Evolutionary conservation across 1,140 invertebrate species (phyloP).

Genomic region (Globodera ellingtonae): DNA sequence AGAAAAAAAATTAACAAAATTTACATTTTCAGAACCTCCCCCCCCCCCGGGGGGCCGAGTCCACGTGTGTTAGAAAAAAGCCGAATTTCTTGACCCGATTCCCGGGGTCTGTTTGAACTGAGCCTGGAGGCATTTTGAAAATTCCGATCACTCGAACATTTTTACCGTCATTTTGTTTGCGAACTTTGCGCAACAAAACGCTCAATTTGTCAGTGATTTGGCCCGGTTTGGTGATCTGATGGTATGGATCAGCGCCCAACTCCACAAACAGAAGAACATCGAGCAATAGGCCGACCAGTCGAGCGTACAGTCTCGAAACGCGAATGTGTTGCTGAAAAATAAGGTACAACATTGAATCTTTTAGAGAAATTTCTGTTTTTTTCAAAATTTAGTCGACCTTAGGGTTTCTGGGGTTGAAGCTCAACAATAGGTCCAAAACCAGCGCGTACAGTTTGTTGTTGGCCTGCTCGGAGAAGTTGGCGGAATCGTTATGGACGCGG

Average conservation of each 20-base stretch:
- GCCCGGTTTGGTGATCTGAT: background rate
- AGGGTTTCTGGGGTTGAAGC: background rate
- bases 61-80: too few relatives aligned
- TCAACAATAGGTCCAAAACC: constrained; percentile 3
- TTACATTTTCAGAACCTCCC: background rate
- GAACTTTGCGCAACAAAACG: background rate
- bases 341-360: background rate
- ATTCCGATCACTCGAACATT: too few relatives aligned
- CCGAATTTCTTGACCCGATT: too few relatives aligned
- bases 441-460: background rate
- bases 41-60: too few relatives aligned
- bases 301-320: constrained; percentile 10
- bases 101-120: too few relatives aligned
- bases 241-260: background rate
- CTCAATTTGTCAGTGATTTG: background rate
- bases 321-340: background rate
- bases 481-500: background rate
- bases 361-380: too few relatives aligned
- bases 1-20: background rate
- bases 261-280: constrained; percentile 17
- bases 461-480: background rate
- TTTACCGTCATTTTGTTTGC: background rate
- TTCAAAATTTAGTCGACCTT: background rate
- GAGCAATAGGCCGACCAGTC: constrained; percentile 13
- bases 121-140: too few relatives aligned